phyloP scores from a whole-genome alignment of 1,140 invertebrate species.

The Drosophila nigromelanica region DNA sequence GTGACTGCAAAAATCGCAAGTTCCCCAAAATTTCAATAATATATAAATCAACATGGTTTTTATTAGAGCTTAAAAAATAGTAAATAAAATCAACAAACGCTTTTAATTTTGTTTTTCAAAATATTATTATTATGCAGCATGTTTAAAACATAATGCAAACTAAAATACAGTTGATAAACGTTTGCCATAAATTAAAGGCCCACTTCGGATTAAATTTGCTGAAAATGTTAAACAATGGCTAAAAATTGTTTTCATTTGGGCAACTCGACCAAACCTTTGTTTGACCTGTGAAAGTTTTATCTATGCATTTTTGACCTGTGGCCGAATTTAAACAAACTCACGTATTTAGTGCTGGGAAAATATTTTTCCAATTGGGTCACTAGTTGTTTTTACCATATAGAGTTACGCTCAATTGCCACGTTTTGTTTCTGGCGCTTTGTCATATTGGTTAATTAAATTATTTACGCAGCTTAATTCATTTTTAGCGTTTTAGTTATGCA shows the following conservation, averaged over 20 bases:
- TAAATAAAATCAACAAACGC: neutral
- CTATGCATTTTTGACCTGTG: conserved; percentile 51
- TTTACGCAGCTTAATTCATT: conserved; percentile 49
- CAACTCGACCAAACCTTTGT: conserved; percentile 15
- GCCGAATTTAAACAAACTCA: conserved; percentile 33
- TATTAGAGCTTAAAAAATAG: conserved; percentile 7
- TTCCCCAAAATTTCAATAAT: neutral
- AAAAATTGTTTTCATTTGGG: conserved; percentile 31
- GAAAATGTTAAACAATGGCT: conserved; percentile 26
- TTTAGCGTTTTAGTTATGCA: conserved; percentile 25
- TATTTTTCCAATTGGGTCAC: conserved; percentile 69
- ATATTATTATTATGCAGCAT: conserved; percentile 15
- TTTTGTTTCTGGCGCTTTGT: conserved; percentile 46
- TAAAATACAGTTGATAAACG: conserved; percentile 11
- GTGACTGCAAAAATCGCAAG: neutral
- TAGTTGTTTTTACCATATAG: conserved; percentile 16
- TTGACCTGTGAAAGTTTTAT: conserved; percentile 41
- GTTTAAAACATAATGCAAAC: conserved; percentile 23
- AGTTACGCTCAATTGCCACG: conserved; percentile 15
- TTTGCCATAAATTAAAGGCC: conserved; percentile 34
- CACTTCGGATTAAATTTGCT: conserved; percentile 35
- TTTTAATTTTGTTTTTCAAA: neutral
- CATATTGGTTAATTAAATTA: conserved; percentile 79
- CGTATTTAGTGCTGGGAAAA: too few species aligned
- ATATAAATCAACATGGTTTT: conserved; percentile 31